Base-by-base conservation (phyloP, 2,797 vertebrate genomes). In the Acanthiza pusilla region DNA sequence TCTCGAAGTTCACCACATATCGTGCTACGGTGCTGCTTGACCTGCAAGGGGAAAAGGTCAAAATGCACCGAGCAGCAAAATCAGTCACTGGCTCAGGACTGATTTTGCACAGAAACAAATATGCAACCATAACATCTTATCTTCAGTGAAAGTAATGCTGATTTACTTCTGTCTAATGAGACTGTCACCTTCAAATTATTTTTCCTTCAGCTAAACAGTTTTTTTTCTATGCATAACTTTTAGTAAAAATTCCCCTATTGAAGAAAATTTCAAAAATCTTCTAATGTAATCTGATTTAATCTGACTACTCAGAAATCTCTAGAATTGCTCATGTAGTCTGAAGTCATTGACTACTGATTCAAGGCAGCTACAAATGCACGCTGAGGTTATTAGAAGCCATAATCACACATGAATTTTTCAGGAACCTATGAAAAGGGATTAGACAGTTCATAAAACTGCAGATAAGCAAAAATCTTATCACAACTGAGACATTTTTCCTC, bases 1-100 rank as follows among this genome's bases (percentile, higher is more conserved):
- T 97, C 92, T 98, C 98, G 95, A 99, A 99, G 95, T 98, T 75
- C 15, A 98, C 98, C 26, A 96, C 97, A 42, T 99, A 99, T 51
- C 97, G 97, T 66, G 98, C 98, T 2, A 98, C 93, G 54, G 98
- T 98, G 88, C 98, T 98, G 95, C 98, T 98, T 38, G 98, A 97
- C n/a, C 99, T 99, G 96, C 68, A 36, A 88, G 26, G 43, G 15
- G 48, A 77, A 78, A 96, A 74, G 72, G 83, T 30, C 95, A 60
- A 45, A 74, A 65, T 17, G 6, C 9, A 67, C 54, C 63, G 61
- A 53, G 67, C 26, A 79, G 42, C 43, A 70, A 61, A 73, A 57
- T 29, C 30, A 63, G 54, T 76, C 50, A 68, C 5, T 53, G 65
- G 13, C 7, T 63, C 68, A 81, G 38, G 58, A 61, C 5, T 3